A percentile compares a stretch with the other conserved stretches of the same genome.
Conservation (phyloP, 2,113 vertebrate species). For the Dascyllus trimaculatus region DNA sequence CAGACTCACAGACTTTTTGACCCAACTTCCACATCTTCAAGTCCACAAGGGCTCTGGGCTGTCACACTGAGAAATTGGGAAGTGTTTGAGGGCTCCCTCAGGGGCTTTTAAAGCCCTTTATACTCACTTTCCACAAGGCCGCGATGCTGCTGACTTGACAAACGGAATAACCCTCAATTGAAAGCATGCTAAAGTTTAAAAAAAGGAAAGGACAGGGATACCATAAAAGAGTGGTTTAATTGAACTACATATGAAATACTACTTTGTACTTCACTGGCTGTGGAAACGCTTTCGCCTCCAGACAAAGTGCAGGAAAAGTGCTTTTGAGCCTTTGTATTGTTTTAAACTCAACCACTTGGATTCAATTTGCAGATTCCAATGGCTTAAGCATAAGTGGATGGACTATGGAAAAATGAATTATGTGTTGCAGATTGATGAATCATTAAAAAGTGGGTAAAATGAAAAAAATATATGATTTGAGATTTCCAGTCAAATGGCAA, state of each 20-base stretch:
- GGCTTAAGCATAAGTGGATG: background rate
- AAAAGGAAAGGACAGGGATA: background rate
- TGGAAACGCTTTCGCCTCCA: background rate
- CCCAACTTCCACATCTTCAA: background rate
- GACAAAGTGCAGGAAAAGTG: background rate
- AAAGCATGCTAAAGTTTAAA: background rate
- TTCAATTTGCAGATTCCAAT: background rate
- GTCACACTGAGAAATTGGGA: background rate
- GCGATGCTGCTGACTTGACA: constrained; percentile 5
- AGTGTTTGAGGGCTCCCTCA: constrained; percentile 6
- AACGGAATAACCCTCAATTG: background rate
- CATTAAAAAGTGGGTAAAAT: background rate
- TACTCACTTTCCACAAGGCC: background rate
- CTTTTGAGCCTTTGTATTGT: background rate
- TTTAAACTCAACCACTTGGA: background rate
- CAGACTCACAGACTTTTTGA: background rate
- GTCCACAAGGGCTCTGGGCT: background rate
- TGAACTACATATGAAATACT: background rate
- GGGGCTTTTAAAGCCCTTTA: constrained; percentile 13
- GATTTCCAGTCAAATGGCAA: too few relatives aligned
- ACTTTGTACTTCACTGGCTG: background rate
- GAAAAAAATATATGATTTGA: too few relatives aligned
- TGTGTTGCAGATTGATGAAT: background rate
- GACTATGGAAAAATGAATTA: too few relatives aligned
- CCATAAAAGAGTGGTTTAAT: background rate